Base-by-base conservation (phyloP, 2,888 invertebrate genomes). In the Ichneumoninae sp. region DNA sequence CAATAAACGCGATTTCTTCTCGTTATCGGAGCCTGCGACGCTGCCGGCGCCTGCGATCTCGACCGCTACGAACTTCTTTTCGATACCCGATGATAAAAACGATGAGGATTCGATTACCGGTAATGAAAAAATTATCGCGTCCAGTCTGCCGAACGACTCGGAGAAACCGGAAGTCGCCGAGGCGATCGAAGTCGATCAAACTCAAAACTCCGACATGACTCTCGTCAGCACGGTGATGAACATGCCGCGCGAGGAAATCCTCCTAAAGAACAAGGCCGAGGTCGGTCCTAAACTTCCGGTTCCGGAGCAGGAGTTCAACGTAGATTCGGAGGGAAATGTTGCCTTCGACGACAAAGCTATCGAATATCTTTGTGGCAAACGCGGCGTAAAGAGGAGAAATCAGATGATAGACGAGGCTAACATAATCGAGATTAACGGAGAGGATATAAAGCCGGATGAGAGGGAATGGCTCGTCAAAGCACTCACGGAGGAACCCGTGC, bases 391-490 rank as follows among this genome's bases (percentile, higher is more conserved):
- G 86, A 92, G 94, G 16, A 94, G 93, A 86, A 93, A 94, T 85
- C 91, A 94, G 69, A 94, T 94, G 71, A 91, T 95, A n/a, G 94
- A 95, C 83, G 94, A 95, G 87, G 92, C 93, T 83, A 96, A 97
- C 90, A 95, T 98, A 77, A 96, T 98, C 19, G 97, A 98, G 90
- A 96, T 98, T 1, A 96, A 96, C 86, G 97, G 97, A 68, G 96
- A 96, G 87, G 97, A 97, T 90, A 96, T 98, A 0, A 94, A 97
- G 87, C 96, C 97, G 0, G 97, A 97, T 85, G 96, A 96, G n/a
- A 95, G 96, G 16, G 96, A 97, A 91, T 97, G 97, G 97, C 93
- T 98, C 90, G 95, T 97, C 3, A 97, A 97, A 89, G 96, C 97
- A 0, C 93, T 97, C 54, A 96, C 97, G 84, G 97, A 97, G 87